These are phyloP conservation scores for Drosophila punjabiensis DNA, from an alignment of 1,140 invertebrate genomes.

Conservation along the genomic window DNA sequence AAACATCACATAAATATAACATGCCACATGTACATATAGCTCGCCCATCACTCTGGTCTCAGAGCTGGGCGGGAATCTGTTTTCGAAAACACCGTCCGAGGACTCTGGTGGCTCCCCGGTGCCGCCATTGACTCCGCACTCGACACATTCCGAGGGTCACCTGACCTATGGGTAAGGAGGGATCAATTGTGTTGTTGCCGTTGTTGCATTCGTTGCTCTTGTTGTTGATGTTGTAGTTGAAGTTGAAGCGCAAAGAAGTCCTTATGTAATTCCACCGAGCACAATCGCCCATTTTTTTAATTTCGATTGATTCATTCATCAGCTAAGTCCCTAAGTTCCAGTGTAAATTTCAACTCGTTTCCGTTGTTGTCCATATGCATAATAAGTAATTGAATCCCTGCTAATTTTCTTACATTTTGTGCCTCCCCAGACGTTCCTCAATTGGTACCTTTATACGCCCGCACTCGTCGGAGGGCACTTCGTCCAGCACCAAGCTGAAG, in stretches of 20 bases:
- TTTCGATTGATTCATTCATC: conserved; percentile 33
- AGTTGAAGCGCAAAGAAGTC: conserved; percentile 34
- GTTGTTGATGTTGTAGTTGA: conserved; percentile 45
- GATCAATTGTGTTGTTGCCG: conserved; percentile 44
- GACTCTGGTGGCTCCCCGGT: conserved; percentile 88
- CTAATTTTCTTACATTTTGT: conserved; percentile 1
- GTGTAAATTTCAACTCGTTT: conserved; percentile 43
- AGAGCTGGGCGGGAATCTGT: conserved; percentile 94
- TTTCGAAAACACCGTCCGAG: conserved; percentile 95
- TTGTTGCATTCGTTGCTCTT: conserved; percentile 46
- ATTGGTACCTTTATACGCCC: conserved; percentile 85
- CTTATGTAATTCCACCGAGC: conserved; percentile 10
- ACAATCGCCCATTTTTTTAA: conserved; percentile 20
- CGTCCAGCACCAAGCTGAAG: conserved; percentile 87
- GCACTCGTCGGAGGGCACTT: conserved; percentile 91
- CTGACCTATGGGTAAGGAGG: conserved; percentile 84
- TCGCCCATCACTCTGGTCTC: conserved; percentile 95
- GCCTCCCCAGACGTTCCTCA: conserved; percentile 78
- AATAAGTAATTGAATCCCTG: too few relatives aligned
- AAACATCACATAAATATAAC: conserved; percentile 17
- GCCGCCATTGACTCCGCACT: conserved; percentile 85
- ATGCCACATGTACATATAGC: conserved; percentile 85
- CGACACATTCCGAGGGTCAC: conserved; percentile 85
- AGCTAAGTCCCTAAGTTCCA: conserved; percentile 29
- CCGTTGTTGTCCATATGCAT: not conserved